These are phyloP conservation scores for Trachymyrmex septentrionalis DNA, from an alignment of 1,140 invertebrate species.

Conservation along the genomic window DNA sequence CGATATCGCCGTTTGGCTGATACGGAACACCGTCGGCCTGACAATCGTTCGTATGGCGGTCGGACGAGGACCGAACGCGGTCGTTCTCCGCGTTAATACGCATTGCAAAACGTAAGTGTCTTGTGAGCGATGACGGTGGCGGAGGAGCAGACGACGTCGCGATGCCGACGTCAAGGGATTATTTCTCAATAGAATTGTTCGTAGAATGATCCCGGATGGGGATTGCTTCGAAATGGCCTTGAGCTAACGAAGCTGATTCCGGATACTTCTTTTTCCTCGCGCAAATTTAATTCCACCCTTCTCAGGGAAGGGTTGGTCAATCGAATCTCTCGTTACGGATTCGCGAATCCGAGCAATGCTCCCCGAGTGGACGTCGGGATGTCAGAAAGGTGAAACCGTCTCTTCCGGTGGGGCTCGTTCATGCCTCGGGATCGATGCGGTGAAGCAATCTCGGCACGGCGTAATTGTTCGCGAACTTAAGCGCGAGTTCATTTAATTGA, in stretches of 20 bases:
- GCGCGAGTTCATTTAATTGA: not conserved
- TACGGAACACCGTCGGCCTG: constrained; percentile 47
- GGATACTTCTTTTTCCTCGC: not conserved
- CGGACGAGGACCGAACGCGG: constrained; percentile 32
- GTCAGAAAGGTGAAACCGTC: not conserved
- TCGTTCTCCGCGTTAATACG: constrained; percentile 20
- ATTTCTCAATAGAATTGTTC: not conserved
- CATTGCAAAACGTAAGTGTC: constrained; percentile 63
- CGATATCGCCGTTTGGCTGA: constrained; percentile 68
- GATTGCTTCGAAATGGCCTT: too few species aligned
- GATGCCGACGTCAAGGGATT: not conserved
- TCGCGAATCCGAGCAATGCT: constrained; percentile 2
- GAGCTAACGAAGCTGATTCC: not conserved
- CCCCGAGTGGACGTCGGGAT: not conserved
- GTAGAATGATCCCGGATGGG: not conserved
- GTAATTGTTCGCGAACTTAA: not conserved
- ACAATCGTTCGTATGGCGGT: constrained; percentile 42
- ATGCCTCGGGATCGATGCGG: constrained; percentile 40
- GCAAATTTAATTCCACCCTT: not conserved
- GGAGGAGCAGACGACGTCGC: not conserved
- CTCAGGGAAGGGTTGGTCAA: not conserved
- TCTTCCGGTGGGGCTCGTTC: not conserved
- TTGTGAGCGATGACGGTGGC: not conserved
- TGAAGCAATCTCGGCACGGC: not conserved
- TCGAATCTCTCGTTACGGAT: not conserved